phyloP scores from a whole-genome alignment of 1,140 invertebrate genomes.

The Himalopsyche phryganea region DNA sequence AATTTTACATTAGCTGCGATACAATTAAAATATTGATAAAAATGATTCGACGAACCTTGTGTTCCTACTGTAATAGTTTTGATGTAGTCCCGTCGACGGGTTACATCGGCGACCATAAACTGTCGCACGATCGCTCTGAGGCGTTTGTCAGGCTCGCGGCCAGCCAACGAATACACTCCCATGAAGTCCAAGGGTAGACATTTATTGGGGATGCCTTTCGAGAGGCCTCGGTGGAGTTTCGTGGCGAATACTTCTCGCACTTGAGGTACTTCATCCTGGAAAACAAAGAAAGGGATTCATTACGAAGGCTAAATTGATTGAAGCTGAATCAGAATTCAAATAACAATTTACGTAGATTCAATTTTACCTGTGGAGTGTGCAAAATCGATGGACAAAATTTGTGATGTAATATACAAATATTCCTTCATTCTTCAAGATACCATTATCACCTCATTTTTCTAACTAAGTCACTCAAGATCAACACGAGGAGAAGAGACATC shows the following conservation, averaged over 20 bases:
- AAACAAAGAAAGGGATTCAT: conserved; percentile 13
- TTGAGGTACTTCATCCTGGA: conserved; percentile 80
- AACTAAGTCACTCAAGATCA: no score
- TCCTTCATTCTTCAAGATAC: no score
- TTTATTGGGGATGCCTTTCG: conserved; percentile 75
- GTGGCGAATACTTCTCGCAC: conserved; percentile 85
- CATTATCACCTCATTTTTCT: no score
- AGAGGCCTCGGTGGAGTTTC: conserved; percentile 87
- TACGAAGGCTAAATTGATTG: no score
- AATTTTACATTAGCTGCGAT: no score
- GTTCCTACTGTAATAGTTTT: conserved; percentile 66
- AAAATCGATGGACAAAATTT: no score
- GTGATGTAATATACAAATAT: no score
- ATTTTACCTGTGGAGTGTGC: no score
- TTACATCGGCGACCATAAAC: conserved; percentile 83
- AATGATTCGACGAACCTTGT: conserved; percentile 42
- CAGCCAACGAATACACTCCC: conserved; percentile 88
- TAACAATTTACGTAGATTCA: no score
- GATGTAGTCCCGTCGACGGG: conserved; percentile 85
- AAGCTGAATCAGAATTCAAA: no score
- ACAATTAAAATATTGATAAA: no score
- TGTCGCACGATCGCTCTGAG: conserved; percentile 65
- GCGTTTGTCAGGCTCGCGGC: conserved; percentile 78
- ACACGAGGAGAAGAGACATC: no score
- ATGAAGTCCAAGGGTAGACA: conserved; percentile 95